These are phyloP conservation scores for Indicator indicator DNA, from an alignment of 2,113 vertebrate species.

Conservation along the genomic window DNA sequence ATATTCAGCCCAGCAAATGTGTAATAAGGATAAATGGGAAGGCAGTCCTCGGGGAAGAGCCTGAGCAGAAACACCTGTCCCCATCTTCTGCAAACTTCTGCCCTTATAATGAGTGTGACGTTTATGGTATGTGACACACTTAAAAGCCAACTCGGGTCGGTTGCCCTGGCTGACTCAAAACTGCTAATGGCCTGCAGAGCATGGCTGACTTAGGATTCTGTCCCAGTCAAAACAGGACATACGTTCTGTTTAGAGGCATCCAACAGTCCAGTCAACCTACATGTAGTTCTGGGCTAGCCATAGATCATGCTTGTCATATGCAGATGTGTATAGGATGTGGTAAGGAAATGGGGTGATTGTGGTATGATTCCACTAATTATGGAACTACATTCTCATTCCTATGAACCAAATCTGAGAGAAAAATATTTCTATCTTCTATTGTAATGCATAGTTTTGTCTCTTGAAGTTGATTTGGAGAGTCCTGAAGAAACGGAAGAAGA, in stretches of 20 bases:
- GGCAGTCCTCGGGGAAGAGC: too few relatives aligned
- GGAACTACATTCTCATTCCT: background rate
- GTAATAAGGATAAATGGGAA: too few relatives aligned
- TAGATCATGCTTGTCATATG: background rate
- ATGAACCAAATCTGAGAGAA: background rate
- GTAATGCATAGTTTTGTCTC: background rate
- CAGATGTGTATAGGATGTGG: background rate
- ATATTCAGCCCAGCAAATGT: too few relatives aligned
- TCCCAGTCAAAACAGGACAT: too few relatives aligned
- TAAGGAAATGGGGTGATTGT: background rate
- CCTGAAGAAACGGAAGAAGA: conserved; percentile 73
- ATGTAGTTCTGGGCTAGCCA: background rate
- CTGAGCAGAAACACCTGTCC: too few relatives aligned
- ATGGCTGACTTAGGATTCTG: too few relatives aligned
- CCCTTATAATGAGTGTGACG: too few relatives aligned
- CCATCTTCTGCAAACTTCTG: too few relatives aligned
- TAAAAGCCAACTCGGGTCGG: too few relatives aligned
- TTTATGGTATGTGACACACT: too few relatives aligned
- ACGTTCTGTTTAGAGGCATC: background rate
- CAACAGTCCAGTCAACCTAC: background rate
- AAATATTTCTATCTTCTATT: background rate
- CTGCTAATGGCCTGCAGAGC: too few relatives aligned
- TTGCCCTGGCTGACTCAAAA: too few relatives aligned
- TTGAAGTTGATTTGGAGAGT: conserved; percentile 64
- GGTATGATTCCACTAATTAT: background rate